phyloP scores from a whole-genome alignment of 2,113 vertebrate genomes.

The Callithrix jacchus region DNA sequence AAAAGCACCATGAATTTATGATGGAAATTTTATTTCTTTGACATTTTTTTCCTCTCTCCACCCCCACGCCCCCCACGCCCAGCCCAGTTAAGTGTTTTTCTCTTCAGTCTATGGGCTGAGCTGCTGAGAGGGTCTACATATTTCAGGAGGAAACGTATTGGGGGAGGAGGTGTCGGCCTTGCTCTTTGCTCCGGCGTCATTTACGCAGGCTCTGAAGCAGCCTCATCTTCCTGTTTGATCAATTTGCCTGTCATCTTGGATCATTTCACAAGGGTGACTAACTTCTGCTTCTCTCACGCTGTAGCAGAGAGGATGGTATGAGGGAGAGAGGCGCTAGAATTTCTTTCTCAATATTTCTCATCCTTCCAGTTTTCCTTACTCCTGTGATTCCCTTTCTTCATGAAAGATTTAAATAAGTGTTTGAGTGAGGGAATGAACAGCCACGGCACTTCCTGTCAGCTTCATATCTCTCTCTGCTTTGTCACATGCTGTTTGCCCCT shows the following conservation, averaged over 20 bases:
- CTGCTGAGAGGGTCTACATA: conserved; percentile 44
- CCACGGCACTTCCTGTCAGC: neutral
- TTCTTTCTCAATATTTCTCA: neutral
- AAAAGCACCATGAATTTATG: conserved; percentile 69
- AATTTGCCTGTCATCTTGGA: conserved; percentile 73
- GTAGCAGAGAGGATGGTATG: conserved; percentile 20
- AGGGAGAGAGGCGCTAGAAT: conserved; percentile 46
- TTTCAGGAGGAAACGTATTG: conserved; percentile 32
- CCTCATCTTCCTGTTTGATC: conserved; percentile 56
- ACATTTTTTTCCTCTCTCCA: neutral
- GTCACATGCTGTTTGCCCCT: accelerated
- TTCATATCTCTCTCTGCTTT: neutral
- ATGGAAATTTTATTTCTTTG: conserved; percentile 64
- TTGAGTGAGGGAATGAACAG: neutral
- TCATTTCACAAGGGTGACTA: conserved; percentile 68
- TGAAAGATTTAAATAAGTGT: neutral
- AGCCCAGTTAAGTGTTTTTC: conserved; percentile 4
- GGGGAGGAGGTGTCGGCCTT: conserved; percentile 58
- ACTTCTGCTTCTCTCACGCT: conserved; percentile 1
- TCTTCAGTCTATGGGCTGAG: conserved; percentile 55
- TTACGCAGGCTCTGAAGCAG: conserved; percentile 50
- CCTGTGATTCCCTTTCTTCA: neutral
- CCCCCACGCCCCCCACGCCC: neutral
- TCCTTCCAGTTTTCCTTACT: neutral
- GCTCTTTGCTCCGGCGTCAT: conserved; percentile 49